phyloP scores from a whole-genome alignment of 1,140 invertebrate species.

The Drosophila setifemur region DNA sequence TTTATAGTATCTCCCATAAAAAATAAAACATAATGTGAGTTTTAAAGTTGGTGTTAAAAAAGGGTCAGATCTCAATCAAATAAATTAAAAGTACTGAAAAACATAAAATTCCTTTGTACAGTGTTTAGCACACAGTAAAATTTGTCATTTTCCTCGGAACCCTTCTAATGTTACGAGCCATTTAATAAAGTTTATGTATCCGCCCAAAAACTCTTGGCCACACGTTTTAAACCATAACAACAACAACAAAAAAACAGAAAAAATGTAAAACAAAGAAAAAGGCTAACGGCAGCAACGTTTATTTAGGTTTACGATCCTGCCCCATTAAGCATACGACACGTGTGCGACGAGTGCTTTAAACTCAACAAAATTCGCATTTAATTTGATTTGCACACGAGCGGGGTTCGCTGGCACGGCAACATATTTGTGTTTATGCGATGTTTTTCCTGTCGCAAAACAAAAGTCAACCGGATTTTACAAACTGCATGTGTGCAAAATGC shows the following conservation, averaged over 20 bases:
- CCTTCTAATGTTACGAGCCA: conserved; percentile 7
- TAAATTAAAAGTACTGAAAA: background rate
- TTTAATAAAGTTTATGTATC: conserved; percentile 33
- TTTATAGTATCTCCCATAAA: too few relatives aligned
- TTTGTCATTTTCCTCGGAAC: background rate
- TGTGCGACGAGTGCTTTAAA: conserved; percentile 43
- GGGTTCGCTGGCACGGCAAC: conserved; percentile 8
- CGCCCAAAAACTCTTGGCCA: conserved; percentile 2
- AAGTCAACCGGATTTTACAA: conserved; percentile 21
- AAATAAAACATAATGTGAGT: too few relatives aligned
- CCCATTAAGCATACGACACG: conserved; percentile 46
- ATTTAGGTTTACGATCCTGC: conserved; percentile 42
- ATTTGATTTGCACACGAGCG: conserved; percentile 45
- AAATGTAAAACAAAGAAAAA: conserved; percentile 11
- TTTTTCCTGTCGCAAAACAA: background rate
- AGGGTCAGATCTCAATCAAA: too few relatives aligned
- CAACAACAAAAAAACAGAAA: too few relatives aligned
- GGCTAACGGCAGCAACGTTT: conserved; percentile 28
- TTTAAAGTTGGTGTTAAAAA: too few relatives aligned
- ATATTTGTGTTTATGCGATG: background rate
- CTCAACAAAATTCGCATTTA: conserved; percentile 52
- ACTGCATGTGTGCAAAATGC: conserved; percentile 29
- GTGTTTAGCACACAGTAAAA: background rate
- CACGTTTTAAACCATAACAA: too few relatives aligned
- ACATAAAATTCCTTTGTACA: background rate